Evolutionary conservation across 2,797 vertebrate species (phyloP).

Genomic region (Liasis olivaceus): DNA sequence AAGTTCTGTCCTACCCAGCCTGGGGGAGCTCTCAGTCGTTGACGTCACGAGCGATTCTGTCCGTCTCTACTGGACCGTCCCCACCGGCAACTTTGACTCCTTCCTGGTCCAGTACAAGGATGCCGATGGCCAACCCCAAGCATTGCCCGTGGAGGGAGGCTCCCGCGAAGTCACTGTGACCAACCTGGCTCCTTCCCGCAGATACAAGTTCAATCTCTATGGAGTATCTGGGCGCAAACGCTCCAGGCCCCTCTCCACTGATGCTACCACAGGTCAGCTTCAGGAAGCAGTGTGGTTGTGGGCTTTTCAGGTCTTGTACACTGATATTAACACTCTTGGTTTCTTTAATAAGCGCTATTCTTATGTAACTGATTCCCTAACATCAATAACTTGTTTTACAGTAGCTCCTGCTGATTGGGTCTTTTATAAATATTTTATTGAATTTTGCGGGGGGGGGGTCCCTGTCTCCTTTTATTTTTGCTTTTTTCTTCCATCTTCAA

Average conservation of each 20-base stretch:
- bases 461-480: no score
- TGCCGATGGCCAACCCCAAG: background rate
- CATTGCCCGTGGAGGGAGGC: background rate
- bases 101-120: background rate
- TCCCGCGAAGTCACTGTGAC: background rate
- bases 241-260: background rate
- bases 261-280: background rate
- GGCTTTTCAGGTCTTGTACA: background rate
- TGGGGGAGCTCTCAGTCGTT: background rate
- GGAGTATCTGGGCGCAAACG: background rate
- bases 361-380: no score
- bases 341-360: no score
- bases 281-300: background rate
- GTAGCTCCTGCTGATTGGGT: no score
- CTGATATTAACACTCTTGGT: background rate
- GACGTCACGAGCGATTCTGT: background rate
- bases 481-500: no score
- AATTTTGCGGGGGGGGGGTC: no score
- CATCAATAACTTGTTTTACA: no score
- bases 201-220: background rate
- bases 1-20: background rate
- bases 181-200: background rate
- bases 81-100: background rate
- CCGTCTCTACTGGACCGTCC: accelerated
- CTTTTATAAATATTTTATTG: no score